These are phyloP conservation scores for Choreutis nemorana DNA, from an alignment of 2,888 invertebrate species.

Conservation along the genomic window DNA sequence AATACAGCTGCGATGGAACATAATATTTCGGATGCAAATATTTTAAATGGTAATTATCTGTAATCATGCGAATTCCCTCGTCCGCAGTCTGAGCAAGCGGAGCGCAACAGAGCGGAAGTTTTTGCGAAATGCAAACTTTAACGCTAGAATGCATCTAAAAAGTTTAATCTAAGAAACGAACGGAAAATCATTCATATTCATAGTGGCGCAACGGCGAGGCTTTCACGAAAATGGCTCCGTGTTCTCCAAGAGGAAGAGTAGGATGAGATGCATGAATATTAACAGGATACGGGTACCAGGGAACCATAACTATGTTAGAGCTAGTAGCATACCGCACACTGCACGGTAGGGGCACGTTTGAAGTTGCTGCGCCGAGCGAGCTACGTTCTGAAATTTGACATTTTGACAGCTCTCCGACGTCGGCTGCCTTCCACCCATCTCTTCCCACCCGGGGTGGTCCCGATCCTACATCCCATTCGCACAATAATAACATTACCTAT, in stretches of 20 bases:
- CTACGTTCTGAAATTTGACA: conserved; percentile 65
- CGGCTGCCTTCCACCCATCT: conserved; percentile 36
- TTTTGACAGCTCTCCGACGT: conserved; percentile 67
- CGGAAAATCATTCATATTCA: conserved; percentile 60
- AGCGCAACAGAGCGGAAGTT: too few relatives aligned
- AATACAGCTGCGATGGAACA: conserved; percentile 7
- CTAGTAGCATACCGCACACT: conserved; percentile 31
- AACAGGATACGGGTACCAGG: conserved; percentile 48
- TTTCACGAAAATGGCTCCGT: conserved; percentile 58
- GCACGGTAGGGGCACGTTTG: conserved; percentile 62
- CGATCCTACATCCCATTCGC: conserved; percentile 15
- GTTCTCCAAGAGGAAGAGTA: conserved; percentile 38
- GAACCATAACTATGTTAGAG: conserved; percentile 59
- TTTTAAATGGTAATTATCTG: conserved; percentile 4
- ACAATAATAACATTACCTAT: conserved; percentile 54
- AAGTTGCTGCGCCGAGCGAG: conserved; percentile 55
- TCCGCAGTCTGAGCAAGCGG: conserved; percentile 3
- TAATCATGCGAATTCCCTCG: neutral
- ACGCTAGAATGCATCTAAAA: conserved; percentile 27
- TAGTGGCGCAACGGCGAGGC: conserved; percentile 44
- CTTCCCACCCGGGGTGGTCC: conserved; percentile 19
- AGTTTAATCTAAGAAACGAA: conserved; percentile 54
- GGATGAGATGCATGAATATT: conserved; percentile 65
- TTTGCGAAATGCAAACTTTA: conserved; percentile 5
- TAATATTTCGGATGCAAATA: conserved; percentile 5